These are phyloP conservation scores for Amphiduros pacificus DNA, from an alignment of 2,888 invertebrate species.

Conservation along the genomic window DNA sequence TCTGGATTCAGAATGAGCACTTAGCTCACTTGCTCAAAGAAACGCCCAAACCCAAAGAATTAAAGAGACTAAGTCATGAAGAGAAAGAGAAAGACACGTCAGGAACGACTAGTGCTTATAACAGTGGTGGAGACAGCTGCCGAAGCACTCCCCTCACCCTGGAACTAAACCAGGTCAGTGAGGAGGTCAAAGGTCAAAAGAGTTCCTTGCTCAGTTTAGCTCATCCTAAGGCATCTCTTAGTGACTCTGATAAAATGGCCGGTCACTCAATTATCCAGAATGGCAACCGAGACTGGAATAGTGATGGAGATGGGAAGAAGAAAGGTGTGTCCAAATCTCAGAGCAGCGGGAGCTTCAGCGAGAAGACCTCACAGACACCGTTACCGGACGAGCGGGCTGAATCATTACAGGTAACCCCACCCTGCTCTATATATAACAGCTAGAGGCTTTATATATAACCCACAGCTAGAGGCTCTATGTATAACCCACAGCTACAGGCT, in stretches of 20 bases:
- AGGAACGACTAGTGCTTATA: constrained; percentile 70
- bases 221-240: constrained; percentile 35
- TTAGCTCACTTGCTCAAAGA: constrained; percentile 8
- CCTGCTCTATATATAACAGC: too few relatives aligned
- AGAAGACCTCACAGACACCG: constrained; percentile 26
- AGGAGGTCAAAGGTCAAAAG: constrained; percentile 41
- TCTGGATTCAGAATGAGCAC: constrained; percentile 17
- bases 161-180: constrained; percentile 48
- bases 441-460: too few relatives aligned
- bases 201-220: constrained; percentile 52
- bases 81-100: constrained; percentile 65
- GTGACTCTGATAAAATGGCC: constrained; percentile 51
- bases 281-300: constrained; percentile 10
- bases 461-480: too few relatives aligned
- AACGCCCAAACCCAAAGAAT: constrained; percentile 14
- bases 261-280: background rate
- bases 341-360: constrained; percentile 19
- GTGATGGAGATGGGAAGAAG: constrained; percentile 16
- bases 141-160: constrained; percentile 64
- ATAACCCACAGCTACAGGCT: too few relatives aligned
- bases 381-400: constrained; percentile 12
- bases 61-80: constrained; percentile 21
- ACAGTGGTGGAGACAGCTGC: constrained; percentile 74
- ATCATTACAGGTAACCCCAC: too few relatives aligned
- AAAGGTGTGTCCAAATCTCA: constrained; percentile 17